Percentiles rank a stretch among this genome's conserved stretches.
phyloP scores from a whole-genome alignment of 2,888 invertebrate species.

The Caenorhabditis sp. region DNA sequence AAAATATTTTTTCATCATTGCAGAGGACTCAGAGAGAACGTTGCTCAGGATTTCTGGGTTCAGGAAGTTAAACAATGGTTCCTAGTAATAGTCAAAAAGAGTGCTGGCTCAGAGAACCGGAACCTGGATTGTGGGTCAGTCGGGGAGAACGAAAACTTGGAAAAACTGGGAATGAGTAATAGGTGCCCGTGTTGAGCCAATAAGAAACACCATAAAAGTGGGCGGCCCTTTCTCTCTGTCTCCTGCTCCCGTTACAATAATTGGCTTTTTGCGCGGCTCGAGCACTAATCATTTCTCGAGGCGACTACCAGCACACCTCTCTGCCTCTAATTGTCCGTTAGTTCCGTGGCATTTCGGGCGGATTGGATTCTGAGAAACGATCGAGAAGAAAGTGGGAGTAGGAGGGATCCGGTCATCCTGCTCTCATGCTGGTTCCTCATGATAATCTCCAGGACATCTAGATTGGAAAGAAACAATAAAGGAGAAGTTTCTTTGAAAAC shows the following conservation, averaged over 20 bases:
- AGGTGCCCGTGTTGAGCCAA: conserved; percentile 25
- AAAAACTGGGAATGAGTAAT: conserved; percentile 12
- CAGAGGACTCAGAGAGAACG: too few relatives aligned
- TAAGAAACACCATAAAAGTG: conserved; percentile 58
- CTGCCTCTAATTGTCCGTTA: conserved; percentile 34
- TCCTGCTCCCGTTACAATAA: conserved; percentile 41
- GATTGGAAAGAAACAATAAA: too few relatives aligned
- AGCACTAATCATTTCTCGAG: conserved; percentile 42
- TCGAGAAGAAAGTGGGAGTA: background rate
- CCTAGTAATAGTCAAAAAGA: too few relatives aligned
- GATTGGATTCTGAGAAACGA: conserved; percentile 30
- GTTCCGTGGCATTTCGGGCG: conserved; percentile 21
- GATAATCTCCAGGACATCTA: too few relatives aligned
- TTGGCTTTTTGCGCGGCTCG: conserved; percentile 34
- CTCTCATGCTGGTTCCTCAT: too few relatives aligned
- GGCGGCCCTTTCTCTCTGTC: too few relatives aligned
- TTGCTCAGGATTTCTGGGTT: too few relatives aligned
- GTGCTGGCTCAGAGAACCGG: background rate
- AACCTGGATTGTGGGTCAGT: background rate
- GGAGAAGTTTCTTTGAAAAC: too few relatives aligned
- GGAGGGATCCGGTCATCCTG: too few relatives aligned
- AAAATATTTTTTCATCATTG: too few relatives aligned
- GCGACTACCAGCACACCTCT: background rate
- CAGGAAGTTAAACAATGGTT: too few relatives aligned
- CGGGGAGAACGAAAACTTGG: too few relatives aligned